Evolutionary conservation across 2,113 vertebrate species (phyloP), one percentile per base, ranked within the genome.

Genomic region (Scomber japonicus): DNA sequence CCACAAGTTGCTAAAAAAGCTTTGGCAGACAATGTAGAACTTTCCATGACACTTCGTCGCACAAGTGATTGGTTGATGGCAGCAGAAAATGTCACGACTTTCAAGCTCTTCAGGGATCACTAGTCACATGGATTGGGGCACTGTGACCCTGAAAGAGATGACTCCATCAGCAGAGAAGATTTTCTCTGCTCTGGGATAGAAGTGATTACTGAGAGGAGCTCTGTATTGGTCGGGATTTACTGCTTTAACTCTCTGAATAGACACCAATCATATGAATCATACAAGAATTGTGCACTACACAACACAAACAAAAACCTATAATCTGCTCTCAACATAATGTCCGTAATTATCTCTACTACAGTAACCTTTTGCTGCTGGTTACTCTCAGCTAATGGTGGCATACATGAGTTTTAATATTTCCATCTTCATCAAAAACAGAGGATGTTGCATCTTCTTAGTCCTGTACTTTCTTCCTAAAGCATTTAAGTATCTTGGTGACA

Each of bases 51-150:
- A 87, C 75, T 71, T 84, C 62, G 19, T 89, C 30, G 49, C 55
- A 21, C 68, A 79, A 84, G 84, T 74, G 82, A 92, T 76, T 91
- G 88, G 87, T 87, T 70, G 84, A 86, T 68, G 81, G 84, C 70
- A 88, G 90, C 84, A 91, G 84, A 86, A 91, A 91, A 89, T 86
- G 91, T 89, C 88, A 89, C 83, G 72, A 92, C 91, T 86, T 78
- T 82, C 51, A 59, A 67, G 53, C 83, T 93, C 84, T 85, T 86
- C 70, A 56, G 88, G 82, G 90, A 91, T 89, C 85, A 84, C 72
- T 68, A 67, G 83, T 87, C 88, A 78, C 83, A 80, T 44, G 75
- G 83, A 88, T 59, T 57, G 75, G 77, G 75, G 71, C 80, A 75
- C 70, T 48, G 75, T 79, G 89, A 85, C 84, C 86, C 86, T 72